These are phyloP conservation scores for Prunella fulvescens DNA, from an alignment of 2,113 vertebrate species.

Conservation along the genomic window DNA sequence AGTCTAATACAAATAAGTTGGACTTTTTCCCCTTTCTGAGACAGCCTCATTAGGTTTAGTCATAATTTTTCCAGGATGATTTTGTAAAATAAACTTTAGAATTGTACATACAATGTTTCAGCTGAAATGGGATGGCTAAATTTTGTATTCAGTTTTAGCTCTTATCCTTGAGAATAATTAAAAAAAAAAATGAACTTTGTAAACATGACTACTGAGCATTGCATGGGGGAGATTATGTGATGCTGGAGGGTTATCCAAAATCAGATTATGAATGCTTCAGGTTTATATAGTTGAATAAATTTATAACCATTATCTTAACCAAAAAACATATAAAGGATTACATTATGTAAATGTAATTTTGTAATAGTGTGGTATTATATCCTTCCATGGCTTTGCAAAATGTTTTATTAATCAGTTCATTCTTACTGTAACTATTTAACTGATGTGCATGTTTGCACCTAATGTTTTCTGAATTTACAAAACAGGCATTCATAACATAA, in stretches of 20 bases:
- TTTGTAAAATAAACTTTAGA: not conserved
- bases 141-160: not conserved
- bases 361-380: not conserved
- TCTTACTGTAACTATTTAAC: not conserved
- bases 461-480: conserved; percentile 17
- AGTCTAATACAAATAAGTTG: not conserved
- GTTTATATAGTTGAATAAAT: not conserved
- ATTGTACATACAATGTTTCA: not conserved
- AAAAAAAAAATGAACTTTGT: not conserved
- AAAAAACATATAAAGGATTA: not conserved
- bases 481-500: not conserved
- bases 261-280: not conserved
- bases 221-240: not conserved
- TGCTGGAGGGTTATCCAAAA: not conserved
- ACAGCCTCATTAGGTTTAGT: not conserved
- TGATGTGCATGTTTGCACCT: not conserved
- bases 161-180: not conserved
- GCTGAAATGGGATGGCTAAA: not conserved
- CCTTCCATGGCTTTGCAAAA: not conserved
- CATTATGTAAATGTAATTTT: not conserved
- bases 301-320: not conserved
- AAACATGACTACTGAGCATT: not conserved
- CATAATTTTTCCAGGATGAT: not conserved
- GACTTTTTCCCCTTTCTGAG: not conserved
- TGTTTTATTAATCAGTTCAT: not conserved